phyloP scores from a whole-genome alignment of 2,113 vertebrate species.

The Urocitellus parryii region DNA sequence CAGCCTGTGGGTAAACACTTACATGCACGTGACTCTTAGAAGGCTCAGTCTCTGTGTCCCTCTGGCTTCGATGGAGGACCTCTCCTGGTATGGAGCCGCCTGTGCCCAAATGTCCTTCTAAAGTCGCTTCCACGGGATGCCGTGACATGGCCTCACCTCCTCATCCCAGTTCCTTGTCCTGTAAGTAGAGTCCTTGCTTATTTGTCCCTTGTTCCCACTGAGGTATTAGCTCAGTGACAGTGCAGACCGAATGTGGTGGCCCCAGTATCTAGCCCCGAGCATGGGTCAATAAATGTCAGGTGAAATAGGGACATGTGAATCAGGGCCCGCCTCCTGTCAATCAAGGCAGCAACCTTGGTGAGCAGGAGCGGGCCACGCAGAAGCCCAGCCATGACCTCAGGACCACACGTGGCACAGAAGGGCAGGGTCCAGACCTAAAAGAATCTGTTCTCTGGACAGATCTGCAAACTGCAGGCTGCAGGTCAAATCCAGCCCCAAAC shows the following conservation, averaged over 20 bases:
- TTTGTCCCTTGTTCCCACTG: not conserved
- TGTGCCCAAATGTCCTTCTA: not conserved
- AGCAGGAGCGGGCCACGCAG: not conserved
- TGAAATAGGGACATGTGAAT: not conserved
- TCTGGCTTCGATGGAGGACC: not conserved
- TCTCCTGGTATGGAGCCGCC: not conserved
- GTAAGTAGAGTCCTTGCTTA: not conserved
- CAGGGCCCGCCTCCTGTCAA: not conserved
- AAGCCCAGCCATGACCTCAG: not conserved
- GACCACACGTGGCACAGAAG: not conserved
- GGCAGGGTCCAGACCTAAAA: not conserved
- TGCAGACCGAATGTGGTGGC: not conserved
- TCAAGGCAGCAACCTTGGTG: not conserved
- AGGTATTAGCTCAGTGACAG: not conserved
- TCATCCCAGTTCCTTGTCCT: not conserved
- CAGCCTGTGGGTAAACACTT: not conserved
- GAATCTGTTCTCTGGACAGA: not conserved
- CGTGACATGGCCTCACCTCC: not conserved
- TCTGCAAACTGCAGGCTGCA: no score
- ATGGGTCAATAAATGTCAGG: not conserved
- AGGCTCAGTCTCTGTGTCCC: not conserved
- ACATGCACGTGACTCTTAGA: no score
- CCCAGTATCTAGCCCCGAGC: not conserved
- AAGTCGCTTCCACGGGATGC: not conserved
- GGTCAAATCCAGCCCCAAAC: not conserved